phyloP scores from a whole-genome alignment of 1,140 invertebrate species.

The Spodoptera litura region DNA sequence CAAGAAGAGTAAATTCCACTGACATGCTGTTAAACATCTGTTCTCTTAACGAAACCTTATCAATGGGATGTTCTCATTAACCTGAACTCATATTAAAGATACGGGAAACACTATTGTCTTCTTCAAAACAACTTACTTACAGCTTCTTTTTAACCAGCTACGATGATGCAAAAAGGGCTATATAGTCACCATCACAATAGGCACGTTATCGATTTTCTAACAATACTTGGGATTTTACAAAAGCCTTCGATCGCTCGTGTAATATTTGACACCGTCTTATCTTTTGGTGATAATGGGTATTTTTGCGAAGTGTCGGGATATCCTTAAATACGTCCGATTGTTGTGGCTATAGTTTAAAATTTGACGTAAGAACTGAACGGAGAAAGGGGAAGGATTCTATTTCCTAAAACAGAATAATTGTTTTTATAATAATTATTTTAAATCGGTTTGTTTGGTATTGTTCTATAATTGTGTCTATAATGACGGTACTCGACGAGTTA shows the following conservation, averaged over 20 bases:
- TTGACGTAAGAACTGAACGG: too few species aligned
- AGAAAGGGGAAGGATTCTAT: too few species aligned
- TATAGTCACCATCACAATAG: slow-evolving; percentile 7
- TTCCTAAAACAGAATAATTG: too few species aligned
- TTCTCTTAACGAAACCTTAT: neutral
- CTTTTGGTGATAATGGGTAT: slow-evolving; percentile 49
- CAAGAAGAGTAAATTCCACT: neutral
- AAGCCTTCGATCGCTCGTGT: slow-evolving; percentile 53
- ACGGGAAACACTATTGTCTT: slow-evolving; percentile 22
- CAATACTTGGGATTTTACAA: slow-evolving; percentile 46
- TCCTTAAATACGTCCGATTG: slow-evolving; percentile 13
- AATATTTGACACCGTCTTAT: slow-evolving; percentile 61
- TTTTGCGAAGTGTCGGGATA: slow-evolving; percentile 13
- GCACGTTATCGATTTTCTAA: slow-evolving; percentile 48
- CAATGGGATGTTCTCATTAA: slow-evolving; percentile 26
- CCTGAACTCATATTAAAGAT: slow-evolving; percentile 5
- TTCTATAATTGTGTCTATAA: too few species aligned
- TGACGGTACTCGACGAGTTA: too few species aligned
- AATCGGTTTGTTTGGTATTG: too few species aligned
- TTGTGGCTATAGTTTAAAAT: too few species aligned
- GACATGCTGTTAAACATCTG: neutral
- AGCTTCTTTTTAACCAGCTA: slow-evolving; percentile 5
- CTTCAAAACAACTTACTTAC: neutral
- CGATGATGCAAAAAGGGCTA: too few species aligned
- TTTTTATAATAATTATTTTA: too few species aligned